These are phyloP conservation scores for Drosophila paranaensis DNA, from an alignment of 2,888 invertebrate species.

Conservation along the genomic window DNA sequence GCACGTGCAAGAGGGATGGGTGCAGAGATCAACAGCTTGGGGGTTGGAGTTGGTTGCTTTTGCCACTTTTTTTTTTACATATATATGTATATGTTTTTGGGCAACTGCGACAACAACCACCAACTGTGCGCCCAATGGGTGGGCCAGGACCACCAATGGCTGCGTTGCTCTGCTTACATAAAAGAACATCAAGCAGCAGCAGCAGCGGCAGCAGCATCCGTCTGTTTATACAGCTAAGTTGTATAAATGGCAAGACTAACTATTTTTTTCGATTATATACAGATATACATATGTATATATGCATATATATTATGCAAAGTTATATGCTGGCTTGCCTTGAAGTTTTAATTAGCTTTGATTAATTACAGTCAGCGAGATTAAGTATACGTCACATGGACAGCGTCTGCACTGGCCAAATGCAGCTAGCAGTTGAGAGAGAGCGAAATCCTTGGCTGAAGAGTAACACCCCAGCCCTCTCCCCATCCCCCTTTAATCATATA, in stretches of 20 bases:
- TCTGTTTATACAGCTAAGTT: constrained; percentile 54
- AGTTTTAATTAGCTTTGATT: constrained; percentile 54
- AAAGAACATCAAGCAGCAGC: constrained; percentile 55
- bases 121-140: constrained; percentile 68
- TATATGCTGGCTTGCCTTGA: constrained; percentile 25
- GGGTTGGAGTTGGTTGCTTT: constrained; percentile 4
- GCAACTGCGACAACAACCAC: constrained; percentile 48
- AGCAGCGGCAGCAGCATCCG: background rate
- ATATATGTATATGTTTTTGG: constrained; percentile 31
- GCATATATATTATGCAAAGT: constrained; percentile 32
- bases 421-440: background rate
- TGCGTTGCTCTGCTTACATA: constrained; percentile 58
- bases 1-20: constrained; percentile 46
- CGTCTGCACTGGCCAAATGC: constrained; percentile 15
- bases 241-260: constrained; percentile 30
- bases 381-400: constrained; percentile 42
- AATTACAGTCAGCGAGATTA: constrained; percentile 32
- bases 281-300: background rate
- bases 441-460: constrained; percentile 4
- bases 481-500: background rate
- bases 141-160: constrained; percentile 74
- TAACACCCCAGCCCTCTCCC: too few species aligned
- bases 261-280: constrained; percentile 7
- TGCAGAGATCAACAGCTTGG: constrained; percentile 29
- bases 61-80: constrained; percentile 41